Percentiles rank a stretch among this genome's conserved stretches.
phyloP scores from a whole-genome alignment of 2,888 invertebrate species.

The Drosophila silvestris region DNA sequence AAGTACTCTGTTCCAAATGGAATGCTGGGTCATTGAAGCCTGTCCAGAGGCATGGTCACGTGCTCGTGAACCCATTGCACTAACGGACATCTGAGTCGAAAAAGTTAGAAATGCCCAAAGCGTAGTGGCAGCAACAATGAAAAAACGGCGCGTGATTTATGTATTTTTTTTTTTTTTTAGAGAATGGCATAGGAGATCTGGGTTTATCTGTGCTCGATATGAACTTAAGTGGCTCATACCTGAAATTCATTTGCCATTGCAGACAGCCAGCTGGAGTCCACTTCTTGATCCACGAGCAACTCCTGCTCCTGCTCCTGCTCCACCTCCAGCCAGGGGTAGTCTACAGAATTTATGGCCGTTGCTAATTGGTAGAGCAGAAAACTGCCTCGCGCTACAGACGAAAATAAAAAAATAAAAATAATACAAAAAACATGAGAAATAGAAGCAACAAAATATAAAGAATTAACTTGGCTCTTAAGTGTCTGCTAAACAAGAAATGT shows the following conservation, averaged over 20 bases:
- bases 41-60: conserved; percentile 66
- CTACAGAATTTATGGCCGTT: conserved; percentile 69
- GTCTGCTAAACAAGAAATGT: conserved; percentile 61
- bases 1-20: conserved; percentile 42
- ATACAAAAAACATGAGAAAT: background rate
- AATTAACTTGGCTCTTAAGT: conserved; percentile 51
- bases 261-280: conserved; percentile 70
- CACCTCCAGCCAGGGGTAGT: conserved; percentile 30
- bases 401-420: background rate
- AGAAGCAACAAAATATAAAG: conserved; percentile 5
- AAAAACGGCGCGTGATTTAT: conserved; percentile 68
- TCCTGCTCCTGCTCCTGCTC: conserved; percentile 35
- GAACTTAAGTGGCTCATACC: conserved; percentile 62
- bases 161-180: conserved; percentile 30
- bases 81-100: conserved; percentile 63
- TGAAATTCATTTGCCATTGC: conserved; percentile 76
- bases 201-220: conserved; percentile 52
- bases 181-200: background rate
- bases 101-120: conserved; percentile 63
- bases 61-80: conserved; percentile 55
- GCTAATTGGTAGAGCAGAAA: conserved; percentile 79
- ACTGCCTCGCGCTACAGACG: conserved; percentile 60
- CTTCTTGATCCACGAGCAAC: conserved; percentile 35
- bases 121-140: conserved; percentile 42
- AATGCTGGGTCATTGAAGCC: conserved; percentile 62